Base-by-base conservation (phyloP, 2,797 vertebrate species). In the Podarcis lilfordi region DNA sequence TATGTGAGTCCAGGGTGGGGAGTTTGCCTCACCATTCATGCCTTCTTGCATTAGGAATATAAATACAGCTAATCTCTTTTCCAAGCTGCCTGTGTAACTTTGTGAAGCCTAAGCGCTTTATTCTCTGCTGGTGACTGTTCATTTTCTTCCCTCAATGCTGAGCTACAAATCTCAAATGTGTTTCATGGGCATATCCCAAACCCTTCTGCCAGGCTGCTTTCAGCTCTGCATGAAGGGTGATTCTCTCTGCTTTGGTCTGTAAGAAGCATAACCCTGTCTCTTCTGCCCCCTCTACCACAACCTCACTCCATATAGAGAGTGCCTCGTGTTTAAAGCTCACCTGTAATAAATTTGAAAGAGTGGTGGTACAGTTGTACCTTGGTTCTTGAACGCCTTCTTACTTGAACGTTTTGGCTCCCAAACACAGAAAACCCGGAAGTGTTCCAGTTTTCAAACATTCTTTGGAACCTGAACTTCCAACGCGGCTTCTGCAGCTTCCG, bases 1-100 rank as follows among this genome's bases (percentile, higher is more conserved):
- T 86, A 95, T 96, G 97, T 98, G 78, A 86, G 89, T 74, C 1
- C 32, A 29, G 10, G 11, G 29, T 1, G 40, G 25, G 9, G 61
- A 19, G 11, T 8, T 68, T 75, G 59, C 21, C 15, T 79, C 17
- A n/a, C 23, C 7, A 45, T 27, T 59, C 32, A 1, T 40, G 19
- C 10, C 32, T 27, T 59, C 8, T 81, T 64, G 35, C 15, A 13
- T 17, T 61, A 55, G 37, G 21, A 83, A 55, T 55, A 6, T 68
- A 75, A 75, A 10, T 15, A 4, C 50, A 55, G 50, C 50, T 15
- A 15, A 55, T 55, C 50, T 55, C 50, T 55, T 55, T 55, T 55
- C 50, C 50, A 55, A 55, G 50, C 50, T 55, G 50, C 1, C 50
- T 50, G 45, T 45, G 45, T 13, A 50, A 50, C 50, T 50, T 50